A percentile compares a stretch with the other conserved stretches of the same genome.
Conservation (phyloP, 92 coral and sea anemone genomes). For the Bergia sp. region DNA sequence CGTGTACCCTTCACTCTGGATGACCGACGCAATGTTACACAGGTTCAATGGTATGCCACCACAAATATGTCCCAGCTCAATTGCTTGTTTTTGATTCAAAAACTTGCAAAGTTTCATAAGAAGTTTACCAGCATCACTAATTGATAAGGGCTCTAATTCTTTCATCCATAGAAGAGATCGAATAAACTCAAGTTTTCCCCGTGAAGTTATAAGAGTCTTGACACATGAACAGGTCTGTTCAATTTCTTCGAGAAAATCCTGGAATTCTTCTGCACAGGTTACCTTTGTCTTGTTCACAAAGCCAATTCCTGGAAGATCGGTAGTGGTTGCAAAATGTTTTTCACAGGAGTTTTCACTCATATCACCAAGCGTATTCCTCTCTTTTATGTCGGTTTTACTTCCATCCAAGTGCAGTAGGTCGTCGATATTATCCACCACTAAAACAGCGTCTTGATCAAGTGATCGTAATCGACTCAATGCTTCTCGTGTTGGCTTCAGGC, state of each 20-base stretch:
- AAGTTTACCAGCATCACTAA: constrained; percentile 23
- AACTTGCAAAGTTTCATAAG: constrained; percentile 2
- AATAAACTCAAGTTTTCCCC: constrained; percentile 37
- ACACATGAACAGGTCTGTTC: constrained; percentile 25
- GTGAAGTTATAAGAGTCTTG: constrained; percentile 43
- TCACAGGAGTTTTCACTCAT: neutral
- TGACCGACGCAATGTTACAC: neutral
- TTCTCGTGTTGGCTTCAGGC: neutral
- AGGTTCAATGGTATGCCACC: too few relatives aligned
- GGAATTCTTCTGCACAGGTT: constrained; percentile 40
- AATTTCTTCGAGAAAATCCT: constrained; percentile 26
- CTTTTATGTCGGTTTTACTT: neutral
- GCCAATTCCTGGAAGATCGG: neutral
- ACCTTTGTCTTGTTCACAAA: neutral
- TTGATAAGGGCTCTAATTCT: constrained; percentile 17
- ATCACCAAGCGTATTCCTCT: neutral
- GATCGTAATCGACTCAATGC: neutral
- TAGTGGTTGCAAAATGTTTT: neutral
- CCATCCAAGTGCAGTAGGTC: constrained; percentile 36
- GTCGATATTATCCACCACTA: constrained; percentile 47
- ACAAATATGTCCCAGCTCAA: neutral
- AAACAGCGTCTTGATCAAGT: neutral
- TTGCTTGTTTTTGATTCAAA: neutral
- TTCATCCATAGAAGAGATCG: constrained; percentile 14
- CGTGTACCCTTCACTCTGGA: constrained; percentile 2